phyloP scores from a whole-genome alignment of 2,888 invertebrate species.

The Metopia argyrocephala region DNA sequence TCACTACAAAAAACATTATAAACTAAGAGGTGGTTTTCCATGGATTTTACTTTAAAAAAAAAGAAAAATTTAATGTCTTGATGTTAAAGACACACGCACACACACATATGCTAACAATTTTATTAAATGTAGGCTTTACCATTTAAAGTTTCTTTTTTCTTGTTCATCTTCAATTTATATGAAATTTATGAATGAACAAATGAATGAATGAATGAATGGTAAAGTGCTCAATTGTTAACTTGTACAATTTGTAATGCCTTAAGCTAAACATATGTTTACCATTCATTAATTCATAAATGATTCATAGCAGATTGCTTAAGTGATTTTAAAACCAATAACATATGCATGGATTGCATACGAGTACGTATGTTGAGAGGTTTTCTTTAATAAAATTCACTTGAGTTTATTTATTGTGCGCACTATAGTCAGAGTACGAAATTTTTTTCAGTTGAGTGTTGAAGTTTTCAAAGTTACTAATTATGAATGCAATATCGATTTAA shows the following conservation, averaged over 20 bases:
- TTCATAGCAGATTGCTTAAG: constrained; percentile 53
- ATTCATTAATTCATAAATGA: constrained; percentile 50
- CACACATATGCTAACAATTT: background rate
- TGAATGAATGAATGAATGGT: constrained; percentile 46
- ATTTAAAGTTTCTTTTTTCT: background rate
- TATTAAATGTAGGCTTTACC: constrained; percentile 31
- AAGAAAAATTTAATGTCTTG: constrained; percentile 39
- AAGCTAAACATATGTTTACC: constrained; percentile 55
- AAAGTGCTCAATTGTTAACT: constrained; percentile 34
- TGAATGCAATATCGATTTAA: too few species aligned
- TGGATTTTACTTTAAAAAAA: constrained; percentile 48
- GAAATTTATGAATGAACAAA: background rate
- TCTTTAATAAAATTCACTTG: too few species aligned
- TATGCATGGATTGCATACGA: background rate
- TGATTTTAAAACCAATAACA: constrained; percentile 22
- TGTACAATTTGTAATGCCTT: constrained; percentile 35
- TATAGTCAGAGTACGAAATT: too few species aligned
- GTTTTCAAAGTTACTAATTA: too few species aligned
- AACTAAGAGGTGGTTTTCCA: constrained; percentile 50
- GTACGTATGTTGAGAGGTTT: background rate
- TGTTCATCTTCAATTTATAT: background rate
- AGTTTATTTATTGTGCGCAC: too few species aligned
- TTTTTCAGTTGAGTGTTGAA: too few species aligned
- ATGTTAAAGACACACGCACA: background rate
- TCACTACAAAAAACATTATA: background rate